Evolutionary conservation across 2,797 vertebrate genomes (phyloP), one percentile per base, ranked within the genome.

Genomic region (Gobio occitaniae): DNA sequence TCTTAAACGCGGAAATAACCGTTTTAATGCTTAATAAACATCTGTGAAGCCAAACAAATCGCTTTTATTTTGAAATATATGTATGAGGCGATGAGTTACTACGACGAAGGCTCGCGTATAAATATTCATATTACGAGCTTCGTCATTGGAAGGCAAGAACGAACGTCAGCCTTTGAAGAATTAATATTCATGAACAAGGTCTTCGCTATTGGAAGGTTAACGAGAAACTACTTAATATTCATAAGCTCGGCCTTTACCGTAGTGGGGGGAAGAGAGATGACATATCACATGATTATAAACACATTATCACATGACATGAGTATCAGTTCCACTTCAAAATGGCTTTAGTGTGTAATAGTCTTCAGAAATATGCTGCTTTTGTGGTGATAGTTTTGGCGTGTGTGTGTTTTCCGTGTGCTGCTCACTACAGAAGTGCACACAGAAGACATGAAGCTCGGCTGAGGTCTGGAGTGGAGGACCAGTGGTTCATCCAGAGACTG

Each of bases 401-500:
- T 61, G 12, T 83, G 10, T 61, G 61, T 0, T 68, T 32, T 0
- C 70, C 69, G 5, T 76, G 80, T 17, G 41, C 50, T 13, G 85
- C 85, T 75, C 71, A 21, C 21, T 69, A 66, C 59, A 50, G 66
- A 6, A 56, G 69, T 19, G 7, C 74, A 1, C 54, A 36, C 25
- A 78, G 68, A 44, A 71, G 68, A 52, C 29, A 17, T 25, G 32
- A 15, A n/a, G 71, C 29, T 19, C 15, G 0, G 11, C 3, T 6
- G 56, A 56, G 78, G 13, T 38, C 47, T 10, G 38, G 4, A 10
- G 85, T 75, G 6, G 84, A 94, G 38, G 94, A 94, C 70, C 90
- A 87, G 44, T 94, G 94, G 94, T 95, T 96, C 86, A 84, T 56
- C 13, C 95, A 95, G 88, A 95, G 91, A 84, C 89, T 95, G 82